phyloP scores from a whole-genome alignment of 2,888 invertebrate species.

The Drosophila flavopinicola region DNA sequence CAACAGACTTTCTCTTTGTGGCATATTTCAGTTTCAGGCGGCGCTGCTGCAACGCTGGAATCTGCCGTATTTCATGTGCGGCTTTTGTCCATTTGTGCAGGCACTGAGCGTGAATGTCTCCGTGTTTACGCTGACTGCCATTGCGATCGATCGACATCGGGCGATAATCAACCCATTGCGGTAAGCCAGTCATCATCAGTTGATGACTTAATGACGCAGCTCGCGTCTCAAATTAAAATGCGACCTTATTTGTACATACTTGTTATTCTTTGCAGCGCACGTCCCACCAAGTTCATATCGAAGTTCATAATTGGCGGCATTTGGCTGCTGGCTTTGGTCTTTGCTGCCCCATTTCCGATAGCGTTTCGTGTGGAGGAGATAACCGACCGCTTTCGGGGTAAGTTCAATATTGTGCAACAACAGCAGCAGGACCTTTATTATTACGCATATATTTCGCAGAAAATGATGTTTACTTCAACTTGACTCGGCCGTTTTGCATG shows the following conservation, averaged over 20 bases:
- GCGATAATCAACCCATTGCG: conserved; percentile 90
- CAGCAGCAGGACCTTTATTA: background rate
- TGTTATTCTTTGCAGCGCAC: conserved; percentile 85
- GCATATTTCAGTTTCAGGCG: conserved; percentile 90
- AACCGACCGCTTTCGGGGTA: conserved; percentile 82
- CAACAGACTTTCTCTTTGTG: background rate
- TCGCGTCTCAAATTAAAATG: conserved; percentile 19
- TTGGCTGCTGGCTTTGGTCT: conserved; percentile 89
- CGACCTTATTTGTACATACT: background rate
- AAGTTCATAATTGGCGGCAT: conserved; percentile 90
- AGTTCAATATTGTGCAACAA: conserved; percentile 18
- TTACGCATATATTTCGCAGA: conserved; percentile 59
- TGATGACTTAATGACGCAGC: conserved; percentile 14
- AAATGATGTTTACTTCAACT: conserved; percentile 77
- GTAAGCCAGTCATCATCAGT: conserved; percentile 85
- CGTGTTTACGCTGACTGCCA: conserved; percentile 93
- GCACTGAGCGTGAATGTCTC: conserved; percentile 94
- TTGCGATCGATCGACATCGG: conserved; percentile 93
- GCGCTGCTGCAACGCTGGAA: conserved; percentile 94
- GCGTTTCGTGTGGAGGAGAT: conserved; percentile 83
- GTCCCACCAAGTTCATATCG: conserved; percentile 89
- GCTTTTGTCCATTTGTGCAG: conserved; percentile 94
- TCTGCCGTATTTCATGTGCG: conserved; percentile 93
- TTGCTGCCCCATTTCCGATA: conserved; percentile 88
- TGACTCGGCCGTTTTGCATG: conserved; percentile 85